Evolutionary conservation across 2,888 invertebrate species (phyloP).

Genomic region (Ectobius pallidus): DNA sequence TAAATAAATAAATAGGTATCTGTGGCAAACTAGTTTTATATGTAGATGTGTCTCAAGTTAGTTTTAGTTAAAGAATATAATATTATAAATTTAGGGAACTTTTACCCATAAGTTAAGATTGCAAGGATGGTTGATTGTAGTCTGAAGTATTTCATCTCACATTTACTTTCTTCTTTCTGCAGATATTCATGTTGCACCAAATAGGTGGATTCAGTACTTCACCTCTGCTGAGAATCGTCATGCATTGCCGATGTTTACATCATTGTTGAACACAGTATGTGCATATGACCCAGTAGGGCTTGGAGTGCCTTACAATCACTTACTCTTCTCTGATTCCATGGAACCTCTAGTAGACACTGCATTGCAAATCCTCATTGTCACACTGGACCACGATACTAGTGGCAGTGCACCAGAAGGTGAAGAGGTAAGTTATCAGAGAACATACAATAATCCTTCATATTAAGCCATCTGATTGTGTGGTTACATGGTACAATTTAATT

Average conservation of each 20-base stretch:
- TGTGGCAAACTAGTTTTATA: too few species aligned
- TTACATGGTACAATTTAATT: too few species aligned
- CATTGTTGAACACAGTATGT: slow-evolving; percentile 94
- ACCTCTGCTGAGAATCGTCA: slow-evolving; percentile 75
- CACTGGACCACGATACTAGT: slow-evolving; percentile 91
- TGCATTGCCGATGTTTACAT: slow-evolving; percentile 97
- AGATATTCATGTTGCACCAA: slow-evolving; percentile 52
- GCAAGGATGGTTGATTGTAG: too few species aligned
- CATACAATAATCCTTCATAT: too few species aligned
- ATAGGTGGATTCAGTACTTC: slow-evolving; percentile 69
- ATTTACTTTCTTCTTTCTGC: too few species aligned
- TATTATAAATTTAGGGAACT: too few species aligned
- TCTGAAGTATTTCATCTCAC: too few species aligned
- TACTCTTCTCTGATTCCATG: slow-evolving; percentile 89
- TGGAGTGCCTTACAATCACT: slow-evolving; percentile 97
- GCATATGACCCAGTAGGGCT: slow-evolving; percentile 99
- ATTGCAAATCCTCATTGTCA: slow-evolving; percentile 92
- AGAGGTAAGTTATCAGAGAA: slow-evolving; percentile 63
- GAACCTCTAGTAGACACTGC: slow-evolving; percentile 95
- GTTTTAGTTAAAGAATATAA: too few species aligned
- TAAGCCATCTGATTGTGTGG: background rate
- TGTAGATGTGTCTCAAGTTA: too few species aligned
- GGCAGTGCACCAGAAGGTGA: slow-evolving; percentile 65
- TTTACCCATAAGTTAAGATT: too few species aligned
- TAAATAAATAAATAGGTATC: too few species aligned